Base-by-base conservation (phyloP, 2,113 vertebrate species). In the Leucosticte australis region DNA sequence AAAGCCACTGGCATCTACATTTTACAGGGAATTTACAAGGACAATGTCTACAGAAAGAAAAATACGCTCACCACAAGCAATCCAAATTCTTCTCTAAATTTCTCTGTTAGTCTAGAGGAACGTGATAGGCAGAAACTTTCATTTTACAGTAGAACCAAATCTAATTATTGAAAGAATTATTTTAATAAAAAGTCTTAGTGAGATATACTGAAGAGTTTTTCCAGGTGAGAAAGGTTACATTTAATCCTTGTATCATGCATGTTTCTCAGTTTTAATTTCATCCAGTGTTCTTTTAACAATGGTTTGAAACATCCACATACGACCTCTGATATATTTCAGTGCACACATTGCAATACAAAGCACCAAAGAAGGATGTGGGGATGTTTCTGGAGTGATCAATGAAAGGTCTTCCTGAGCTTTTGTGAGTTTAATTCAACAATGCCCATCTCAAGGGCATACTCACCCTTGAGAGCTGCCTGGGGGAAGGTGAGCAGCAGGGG, bases 121-220 rank as follows among this genome's bases (percentile, higher is more conserved):
- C 50, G 44, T 65, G 11, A 52, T 30, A 44, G 50, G n/a, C 47
- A 83, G 41, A 83, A 94, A 63, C 19, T 90, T 90, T 73, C 27
- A 39, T 55, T 88, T 79, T 91, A 44, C 70, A 67, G 39, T 41
- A 85, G 55, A 89, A 77, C 23, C 22, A 70, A 77, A 77, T 67
- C 35, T 86, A 57, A 73, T 85, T 88, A 76, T 35, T 62, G 37
- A 49, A 88, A 87, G 3, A 87, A 91, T 53, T 87, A 84, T 60
- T 87, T 89, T 82, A 91, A 81, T 55, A n/a, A 87, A 90, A 92
- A 80, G 59, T 80, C 87, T 79, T 55, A 60, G 52, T 47, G 69
- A 84, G 74, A 50, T 49, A 57, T 2, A 10, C 22, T 53, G 47
- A 91, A 86, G 50, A 67, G 27, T 67, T 74, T 90, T 83, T 80